Conservation (phyloP, 2,797 vertebrate genomes). For the Setipinna tenuifilis region DNA sequence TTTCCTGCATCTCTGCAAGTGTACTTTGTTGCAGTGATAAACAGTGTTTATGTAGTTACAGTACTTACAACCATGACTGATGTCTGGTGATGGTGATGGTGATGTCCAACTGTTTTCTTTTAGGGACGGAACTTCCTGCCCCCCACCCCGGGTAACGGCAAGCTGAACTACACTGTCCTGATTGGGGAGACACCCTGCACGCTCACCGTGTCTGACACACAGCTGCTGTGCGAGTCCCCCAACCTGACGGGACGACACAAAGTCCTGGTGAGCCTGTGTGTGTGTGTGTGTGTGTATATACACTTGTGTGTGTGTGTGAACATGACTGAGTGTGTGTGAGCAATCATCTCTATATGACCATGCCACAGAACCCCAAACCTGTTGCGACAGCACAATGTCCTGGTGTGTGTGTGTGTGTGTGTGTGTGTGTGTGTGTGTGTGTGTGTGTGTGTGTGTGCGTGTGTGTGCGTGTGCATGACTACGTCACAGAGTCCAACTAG, state of each 20-base stretch:
- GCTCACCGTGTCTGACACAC: constrained; percentile 92
- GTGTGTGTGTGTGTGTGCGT: too few species aligned
- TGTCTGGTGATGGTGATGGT: neutral
- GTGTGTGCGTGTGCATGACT: too few species aligned
- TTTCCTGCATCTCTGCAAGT: neutral
- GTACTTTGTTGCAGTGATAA: neutral
- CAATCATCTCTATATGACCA: too few species aligned
- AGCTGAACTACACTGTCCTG: constrained; percentile 94
- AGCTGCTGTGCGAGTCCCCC: constrained; percentile 95
- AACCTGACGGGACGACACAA: constrained; percentile 95
- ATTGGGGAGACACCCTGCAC: constrained; percentile 92
- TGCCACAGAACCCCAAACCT: too few species aligned
- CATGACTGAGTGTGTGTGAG: too few species aligned
- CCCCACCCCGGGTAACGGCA: constrained; percentile 88
- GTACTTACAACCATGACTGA: neutral
- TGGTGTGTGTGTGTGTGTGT: too few species aligned
- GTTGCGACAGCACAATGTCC: too few species aligned
- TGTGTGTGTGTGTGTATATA: neutral
- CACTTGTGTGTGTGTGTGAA: neutral
- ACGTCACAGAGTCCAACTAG: too few species aligned
- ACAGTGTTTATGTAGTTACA: neutral
- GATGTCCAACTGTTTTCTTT: constrained; percentile 21
- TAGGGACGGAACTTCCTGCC: constrained; percentile 96
- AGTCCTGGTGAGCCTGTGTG: constrained; percentile 87
- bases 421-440: too few species aligned